A percentile compares a stretch with the other conserved stretches of the same genome.
Evolutionary conservation across 2,888 invertebrate species (phyloP).

Genomic region (Griposia aprilina): DNA sequence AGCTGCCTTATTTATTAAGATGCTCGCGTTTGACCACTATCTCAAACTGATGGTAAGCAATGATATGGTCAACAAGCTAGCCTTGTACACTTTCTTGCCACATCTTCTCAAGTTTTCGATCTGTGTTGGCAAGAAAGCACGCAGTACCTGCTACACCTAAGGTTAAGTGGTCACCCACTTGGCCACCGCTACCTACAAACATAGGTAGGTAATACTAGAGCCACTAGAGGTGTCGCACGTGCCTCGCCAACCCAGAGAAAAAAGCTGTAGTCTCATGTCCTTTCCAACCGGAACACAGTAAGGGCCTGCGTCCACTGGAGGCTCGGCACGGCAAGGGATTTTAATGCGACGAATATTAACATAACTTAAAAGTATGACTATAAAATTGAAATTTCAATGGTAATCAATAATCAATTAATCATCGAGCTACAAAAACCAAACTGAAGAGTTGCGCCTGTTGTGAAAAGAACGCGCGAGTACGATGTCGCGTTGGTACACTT

Average conservation of each 20-base stretch:
- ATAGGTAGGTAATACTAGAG: not conserved
- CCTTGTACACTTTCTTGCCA: not conserved
- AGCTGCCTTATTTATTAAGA: not conserved
- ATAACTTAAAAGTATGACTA: not conserved
- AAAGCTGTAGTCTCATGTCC: not conserved
- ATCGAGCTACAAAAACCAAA: not conserved
- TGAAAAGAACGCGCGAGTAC: no score
- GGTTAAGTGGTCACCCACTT: not conserved
- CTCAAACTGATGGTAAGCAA: not conserved
- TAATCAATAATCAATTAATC: not conserved
- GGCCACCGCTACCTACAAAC: not conserved
- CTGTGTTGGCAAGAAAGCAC: not conserved
- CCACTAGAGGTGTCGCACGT: not conserved
- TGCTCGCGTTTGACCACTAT: not conserved
- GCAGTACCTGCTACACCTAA: not conserved
- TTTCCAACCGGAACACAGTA: not conserved
- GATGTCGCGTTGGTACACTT: not conserved
- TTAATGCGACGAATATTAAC: not conserved
- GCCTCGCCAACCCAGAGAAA: not conserved
- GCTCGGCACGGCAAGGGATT: not conserved
- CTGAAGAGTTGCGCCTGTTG: not conserved
- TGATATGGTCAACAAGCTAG: not conserved
- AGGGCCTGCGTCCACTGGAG: not conserved
- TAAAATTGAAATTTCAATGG: not conserved
- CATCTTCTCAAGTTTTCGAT: not conserved